A percentile compares a stretch with the other conserved stretches of the same genome.
Evolutionary conservation across 2,797 vertebrate species (phyloP).

Genomic region (Sarcophilus harrisii): DNA sequence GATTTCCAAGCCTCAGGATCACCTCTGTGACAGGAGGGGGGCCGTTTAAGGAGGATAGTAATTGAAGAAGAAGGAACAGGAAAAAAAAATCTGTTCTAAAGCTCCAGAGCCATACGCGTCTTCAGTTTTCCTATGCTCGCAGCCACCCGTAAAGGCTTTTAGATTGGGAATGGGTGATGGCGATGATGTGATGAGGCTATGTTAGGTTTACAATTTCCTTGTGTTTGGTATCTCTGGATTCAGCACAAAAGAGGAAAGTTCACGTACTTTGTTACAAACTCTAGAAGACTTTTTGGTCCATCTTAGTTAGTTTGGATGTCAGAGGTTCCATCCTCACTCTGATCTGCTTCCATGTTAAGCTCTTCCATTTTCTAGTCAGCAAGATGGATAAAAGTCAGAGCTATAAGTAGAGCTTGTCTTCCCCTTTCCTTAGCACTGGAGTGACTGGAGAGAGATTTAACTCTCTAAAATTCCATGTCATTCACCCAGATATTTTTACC

Average conservation of each 20-base stretch:
- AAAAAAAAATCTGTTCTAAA: neutral
- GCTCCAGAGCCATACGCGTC: neutral
- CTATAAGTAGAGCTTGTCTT: neutral
- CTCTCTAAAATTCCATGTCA: conserved; percentile 43
- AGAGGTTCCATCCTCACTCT: neutral
- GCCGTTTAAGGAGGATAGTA: neutral
- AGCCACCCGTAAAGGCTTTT: neutral
- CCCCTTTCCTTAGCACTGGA: neutral
- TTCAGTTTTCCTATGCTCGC: neutral
- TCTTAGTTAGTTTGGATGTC: neutral
- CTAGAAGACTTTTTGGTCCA: neutral
- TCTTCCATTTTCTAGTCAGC: neutral
- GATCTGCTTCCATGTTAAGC: neutral
- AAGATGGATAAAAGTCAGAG: neutral
- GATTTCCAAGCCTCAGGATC: neutral
- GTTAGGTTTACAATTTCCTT: neutral
- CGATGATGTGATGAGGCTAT: neutral
- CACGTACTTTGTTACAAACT: neutral
- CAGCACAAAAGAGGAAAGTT: neutral
- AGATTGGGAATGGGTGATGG: neutral
- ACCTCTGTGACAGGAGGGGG: neutral
- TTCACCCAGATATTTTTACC: conserved; percentile 40
- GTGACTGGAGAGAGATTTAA: neutral
- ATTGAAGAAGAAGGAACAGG: neutral
- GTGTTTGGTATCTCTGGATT: neutral